Percentiles rank a stretch among this genome's conserved stretches.
phyloP scores from a whole-genome alignment of 2,888 invertebrate genomes.

The Hemithea aestivaria region DNA sequence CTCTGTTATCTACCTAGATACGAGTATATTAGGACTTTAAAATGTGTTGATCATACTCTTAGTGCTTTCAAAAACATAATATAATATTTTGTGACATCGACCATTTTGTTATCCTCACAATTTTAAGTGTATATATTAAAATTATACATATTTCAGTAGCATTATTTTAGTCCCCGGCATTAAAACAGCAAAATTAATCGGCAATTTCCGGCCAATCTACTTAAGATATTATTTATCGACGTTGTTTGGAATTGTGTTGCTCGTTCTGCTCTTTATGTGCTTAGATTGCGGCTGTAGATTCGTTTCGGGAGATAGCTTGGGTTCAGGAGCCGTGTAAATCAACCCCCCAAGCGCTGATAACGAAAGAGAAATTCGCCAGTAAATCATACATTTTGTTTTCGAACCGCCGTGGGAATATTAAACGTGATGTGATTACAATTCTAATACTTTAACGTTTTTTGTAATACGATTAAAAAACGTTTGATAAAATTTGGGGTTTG shows the following conservation, averaged over 20 bases:
- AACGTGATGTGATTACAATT: conserved; percentile 36
- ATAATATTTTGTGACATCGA: too few species aligned
- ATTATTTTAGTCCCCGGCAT: too few species aligned
- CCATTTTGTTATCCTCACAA: too few species aligned
- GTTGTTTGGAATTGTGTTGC: conserved; percentile 17
- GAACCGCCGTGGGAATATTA: conserved; percentile 48
- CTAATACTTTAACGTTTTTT: conserved; percentile 22
- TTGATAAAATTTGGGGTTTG: not conserved
- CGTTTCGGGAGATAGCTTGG: conserved; percentile 23
- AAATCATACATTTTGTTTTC: conserved; percentile 72
- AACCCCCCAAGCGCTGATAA: conserved; percentile 62
- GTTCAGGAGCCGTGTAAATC: conserved; percentile 62
- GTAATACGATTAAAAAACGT: conserved; percentile 7
- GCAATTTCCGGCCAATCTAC: not conserved
- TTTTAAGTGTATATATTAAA: too few species aligned
- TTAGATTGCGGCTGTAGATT: conserved; percentile 27
- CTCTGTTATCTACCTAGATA: too few species aligned
- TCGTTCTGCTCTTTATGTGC: conserved; percentile 26
- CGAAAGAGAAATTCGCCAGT: conserved; percentile 56
- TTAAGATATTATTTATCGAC: conserved; percentile 4
- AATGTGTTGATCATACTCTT: too few species aligned
- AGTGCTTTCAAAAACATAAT: too few species aligned
- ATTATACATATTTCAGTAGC: too few species aligned
- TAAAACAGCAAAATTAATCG: too few species aligned
- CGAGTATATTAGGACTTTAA: too few species aligned